These are phyloP conservation scores for Archilochus colubris DNA, from an alignment of 2,113 vertebrate genomes.

Conservation along the genomic window DNA sequence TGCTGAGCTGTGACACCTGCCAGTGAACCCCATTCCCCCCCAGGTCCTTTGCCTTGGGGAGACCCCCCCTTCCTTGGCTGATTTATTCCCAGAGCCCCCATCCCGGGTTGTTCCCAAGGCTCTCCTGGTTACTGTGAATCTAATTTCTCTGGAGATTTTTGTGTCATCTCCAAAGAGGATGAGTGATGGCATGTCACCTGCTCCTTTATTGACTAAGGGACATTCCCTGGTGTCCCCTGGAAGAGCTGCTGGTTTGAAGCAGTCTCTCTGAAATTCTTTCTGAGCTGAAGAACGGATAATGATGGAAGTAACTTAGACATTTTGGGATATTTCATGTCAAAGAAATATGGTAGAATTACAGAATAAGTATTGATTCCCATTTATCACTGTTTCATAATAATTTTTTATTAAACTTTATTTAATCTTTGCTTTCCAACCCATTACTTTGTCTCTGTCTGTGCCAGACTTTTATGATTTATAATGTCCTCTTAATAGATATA, in stretches of 20 bases:
- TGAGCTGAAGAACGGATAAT: background rate
- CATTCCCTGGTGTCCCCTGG: background rate
- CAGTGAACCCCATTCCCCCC: rapidly evolving
- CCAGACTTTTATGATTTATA: slow-evolving; percentile 45
- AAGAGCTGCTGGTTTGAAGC: background rate
- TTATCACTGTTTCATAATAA: slow-evolving; percentile 27
- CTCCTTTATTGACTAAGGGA: background rate
- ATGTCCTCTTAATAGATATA: background rate
- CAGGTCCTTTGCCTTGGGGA: rapidly evolving
- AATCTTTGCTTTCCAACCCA: slow-evolving; percentile 35
- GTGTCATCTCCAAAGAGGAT: background rate
- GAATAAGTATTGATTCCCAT: slow-evolving; percentile 17
- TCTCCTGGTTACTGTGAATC: rapidly evolving
- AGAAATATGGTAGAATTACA: background rate
- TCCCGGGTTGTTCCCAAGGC: rapidly evolving
- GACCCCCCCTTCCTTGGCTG: background rate
- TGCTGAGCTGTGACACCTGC: rapidly evolving
- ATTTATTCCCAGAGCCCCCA: background rate
- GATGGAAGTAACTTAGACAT: background rate
- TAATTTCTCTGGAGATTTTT: background rate
- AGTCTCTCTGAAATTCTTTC: background rate
- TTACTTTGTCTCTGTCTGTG: slow-evolving; percentile 11
- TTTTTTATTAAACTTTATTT: slow-evolving; percentile 65
- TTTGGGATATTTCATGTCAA: slow-evolving; percentile 1
- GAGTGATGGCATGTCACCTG: background rate